phyloP scores from a whole-genome alignment of 2,888 invertebrate genomes.

The Crocallis elinguaria region DNA sequence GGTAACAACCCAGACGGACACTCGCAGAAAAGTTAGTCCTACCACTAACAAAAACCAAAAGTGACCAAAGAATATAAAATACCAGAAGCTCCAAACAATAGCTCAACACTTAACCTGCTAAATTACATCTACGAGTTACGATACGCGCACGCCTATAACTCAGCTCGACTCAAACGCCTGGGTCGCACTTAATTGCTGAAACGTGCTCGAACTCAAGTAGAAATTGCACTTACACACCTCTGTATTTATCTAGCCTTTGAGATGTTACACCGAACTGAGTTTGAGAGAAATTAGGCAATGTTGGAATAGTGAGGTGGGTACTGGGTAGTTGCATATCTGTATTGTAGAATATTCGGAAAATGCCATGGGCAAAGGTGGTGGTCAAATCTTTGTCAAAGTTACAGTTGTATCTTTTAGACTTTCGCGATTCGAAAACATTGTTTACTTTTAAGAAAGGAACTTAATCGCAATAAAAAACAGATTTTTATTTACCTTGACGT shows the following conservation, averaged over 20 bases:
- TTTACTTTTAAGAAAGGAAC: too few species aligned
- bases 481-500: too few species aligned
- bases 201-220: conserved; percentile 43
- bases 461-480: too few species aligned
- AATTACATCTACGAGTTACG: conserved; percentile 25
- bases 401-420: too few species aligned
- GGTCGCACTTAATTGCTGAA: conserved; percentile 47
- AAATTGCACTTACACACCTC: conserved; percentile 35
- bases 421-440: too few species aligned
- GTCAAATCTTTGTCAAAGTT: too few species aligned
- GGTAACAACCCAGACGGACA: too few species aligned
- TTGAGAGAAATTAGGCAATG: not conserved
- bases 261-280: conserved; percentile 27
- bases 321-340: too few species aligned
- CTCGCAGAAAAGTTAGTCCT: too few species aligned
- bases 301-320: not conserved
- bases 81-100: conserved; percentile 14
- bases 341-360: not conserved
- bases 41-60: not conserved
- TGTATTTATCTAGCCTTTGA: conserved; percentile 31
- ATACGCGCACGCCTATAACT: conserved; percentile 39
- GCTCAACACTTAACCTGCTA: conserved; percentile 20
- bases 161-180: conserved; percentile 16
- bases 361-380: too few species aligned
- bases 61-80: not conserved